Evolutionary conservation across 2,888 invertebrate genomes (phyloP), one percentile per base, ranked within the genome.

Genomic region (Nezara viridula): DNA sequence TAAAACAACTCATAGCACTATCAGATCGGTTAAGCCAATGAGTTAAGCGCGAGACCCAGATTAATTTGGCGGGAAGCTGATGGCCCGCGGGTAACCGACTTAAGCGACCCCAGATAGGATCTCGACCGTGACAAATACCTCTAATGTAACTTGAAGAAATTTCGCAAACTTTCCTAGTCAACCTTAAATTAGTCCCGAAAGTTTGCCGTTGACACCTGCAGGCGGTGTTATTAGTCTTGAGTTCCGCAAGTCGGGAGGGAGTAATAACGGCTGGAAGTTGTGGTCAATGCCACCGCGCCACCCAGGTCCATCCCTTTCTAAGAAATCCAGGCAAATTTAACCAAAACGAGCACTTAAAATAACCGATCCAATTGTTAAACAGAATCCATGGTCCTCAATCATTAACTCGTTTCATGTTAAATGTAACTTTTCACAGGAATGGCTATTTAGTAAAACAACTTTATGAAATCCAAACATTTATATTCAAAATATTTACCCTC

Each of bases 131-230:
- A 73, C 66, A 73, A 73, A 73, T 73, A 73, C 66, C 66, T 73
- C 66, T 73, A 73, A 73, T 73, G 66, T 73, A 73, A 73, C 66
- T 73, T 73, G 66, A 73, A 73, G 66, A 73, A 73, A 73, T 73
- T 73, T 73, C 66, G 7, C 32, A 32, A 73, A 73, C 66, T 73
- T 73, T 37, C 66, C 66, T 73, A 73, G 66, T 73, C 66, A 73
- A 73, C 66, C 66, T 73, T 73, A 73, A 73, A 73, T 73, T 73
- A 73, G 66, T 73, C 66, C 32, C 19, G 37, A 73, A 73, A 73
- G 66, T 73, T 73, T 73, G 66, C 37, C 66, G 66, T 73, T 73
- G 66, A 73, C 66, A 73, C 66, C 66, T 73, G 66, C 66, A 73
- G 66, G n/a, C 32, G 24, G 66, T 37, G 66, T 73, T 73, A 73